phyloP scores from a whole-genome alignment of 2,888 invertebrate genomes.

The Pelosia muscerda region DNA sequence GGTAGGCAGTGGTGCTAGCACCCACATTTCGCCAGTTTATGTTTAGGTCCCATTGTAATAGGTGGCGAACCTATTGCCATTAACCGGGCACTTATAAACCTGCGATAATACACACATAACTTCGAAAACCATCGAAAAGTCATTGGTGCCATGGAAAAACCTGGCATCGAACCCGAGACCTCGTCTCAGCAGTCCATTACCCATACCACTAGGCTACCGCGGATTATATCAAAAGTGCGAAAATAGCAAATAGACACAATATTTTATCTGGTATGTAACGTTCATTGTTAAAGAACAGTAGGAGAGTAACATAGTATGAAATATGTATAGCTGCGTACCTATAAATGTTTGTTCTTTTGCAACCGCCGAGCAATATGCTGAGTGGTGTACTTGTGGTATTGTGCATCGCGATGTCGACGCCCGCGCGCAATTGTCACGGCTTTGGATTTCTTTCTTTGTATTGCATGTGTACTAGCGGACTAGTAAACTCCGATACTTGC shows the following conservation, averaged over 20 bases:
- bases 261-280: constrained; percentile 16
- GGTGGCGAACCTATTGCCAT: no score
- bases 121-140: no score
- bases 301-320: constrained; percentile 23
- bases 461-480: constrained; percentile 12
- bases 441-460: constrained; percentile 48
- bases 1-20: no score
- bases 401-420: constrained; percentile 34
- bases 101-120: no score
- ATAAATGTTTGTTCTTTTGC: constrained; percentile 62
- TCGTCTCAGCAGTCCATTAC: no score
- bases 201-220: no score
- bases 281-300: constrained; percentile 25
- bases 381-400: constrained; percentile 63
- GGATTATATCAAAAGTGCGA: not conserved
- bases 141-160: no score
- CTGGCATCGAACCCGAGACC: no score
- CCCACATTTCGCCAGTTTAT: no score
- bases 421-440: constrained; percentile 42
- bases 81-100: no score
- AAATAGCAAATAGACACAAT: not conserved
- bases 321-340: constrained; percentile 28
- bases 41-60: no score
- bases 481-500: not conserved
- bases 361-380: constrained; percentile 67